These are phyloP conservation scores for Sesamia inferens DNA, from an alignment of 2,888 invertebrate species.

Conservation along the genomic window DNA sequence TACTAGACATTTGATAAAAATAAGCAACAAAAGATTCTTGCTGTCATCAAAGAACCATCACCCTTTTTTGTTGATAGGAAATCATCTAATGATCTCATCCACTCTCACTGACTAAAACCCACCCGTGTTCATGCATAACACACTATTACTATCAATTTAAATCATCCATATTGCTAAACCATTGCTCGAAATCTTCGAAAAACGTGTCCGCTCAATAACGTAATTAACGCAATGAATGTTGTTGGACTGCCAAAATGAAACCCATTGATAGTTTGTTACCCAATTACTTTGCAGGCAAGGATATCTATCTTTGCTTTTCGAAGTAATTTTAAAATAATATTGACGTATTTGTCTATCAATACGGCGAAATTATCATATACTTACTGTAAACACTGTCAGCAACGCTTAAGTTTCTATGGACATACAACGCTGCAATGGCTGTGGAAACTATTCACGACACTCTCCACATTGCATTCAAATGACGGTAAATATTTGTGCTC, in stretches of 20 bases:
- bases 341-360: conserved; percentile 29
- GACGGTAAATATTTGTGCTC: conserved; percentile 60
- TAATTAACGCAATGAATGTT: no score
- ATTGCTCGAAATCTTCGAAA: no score
- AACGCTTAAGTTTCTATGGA: conserved; percentile 41
- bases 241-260: no score
- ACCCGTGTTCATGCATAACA: no score
- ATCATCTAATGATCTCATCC: no score
- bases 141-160: no score
- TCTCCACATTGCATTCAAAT: conserved; percentile 62
- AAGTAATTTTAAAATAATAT: conserved; percentile 7
- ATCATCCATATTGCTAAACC: no score
- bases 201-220: no score
- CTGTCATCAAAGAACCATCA: conserved; percentile 10
- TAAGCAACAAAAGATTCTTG: conserved; percentile 22
- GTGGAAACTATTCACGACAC: conserved; percentile 57
- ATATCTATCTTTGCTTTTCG: background rate
- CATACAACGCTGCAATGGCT: conserved; percentile 38
- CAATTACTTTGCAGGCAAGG: no score
- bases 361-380: conserved; percentile 17
- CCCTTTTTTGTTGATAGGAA: no score
- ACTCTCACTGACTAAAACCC: no score
- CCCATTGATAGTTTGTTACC: no score
- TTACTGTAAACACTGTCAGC: conserved; percentile 38
- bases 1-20: conserved; percentile 19